Evolutionary conservation across 1,140 invertebrate genomes (phyloP).

Genomic region (Papilio glaucus): DNA sequence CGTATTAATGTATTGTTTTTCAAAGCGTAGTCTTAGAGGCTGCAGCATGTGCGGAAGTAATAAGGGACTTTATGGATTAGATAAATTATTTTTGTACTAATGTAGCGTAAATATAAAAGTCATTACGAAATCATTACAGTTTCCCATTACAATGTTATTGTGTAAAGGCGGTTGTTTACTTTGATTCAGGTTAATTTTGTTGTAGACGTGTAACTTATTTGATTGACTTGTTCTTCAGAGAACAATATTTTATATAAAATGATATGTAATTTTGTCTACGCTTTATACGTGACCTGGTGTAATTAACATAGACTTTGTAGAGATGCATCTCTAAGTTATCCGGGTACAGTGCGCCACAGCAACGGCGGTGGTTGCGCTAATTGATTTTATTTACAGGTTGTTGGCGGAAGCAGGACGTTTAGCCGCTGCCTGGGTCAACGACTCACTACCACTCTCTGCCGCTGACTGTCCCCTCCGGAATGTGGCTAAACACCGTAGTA

Average conservation of each 20-base stretch:
- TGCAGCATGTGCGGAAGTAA: constrained; percentile 1
- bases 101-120: too few relatives aligned
- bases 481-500: constrained; percentile 61
- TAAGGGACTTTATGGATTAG: neutral
- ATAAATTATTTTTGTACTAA: too few relatives aligned
- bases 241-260: too few relatives aligned
- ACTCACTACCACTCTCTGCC: constrained; percentile 56
- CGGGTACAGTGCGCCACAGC: constrained; percentile 34
- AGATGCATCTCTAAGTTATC: neutral
- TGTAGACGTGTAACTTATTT: too few relatives aligned
- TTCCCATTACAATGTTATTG: too few relatives aligned
- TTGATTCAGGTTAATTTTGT: too few relatives aligned
- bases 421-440: constrained; percentile 72
- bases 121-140: too few relatives aligned
- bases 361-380: constrained; percentile 59
- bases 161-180: too few relatives aligned
- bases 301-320: neutral
- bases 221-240: too few relatives aligned
- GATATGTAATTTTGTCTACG: too few relatives aligned
- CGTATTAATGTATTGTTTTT: constrained; percentile 63
- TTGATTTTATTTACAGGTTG: constrained; percentile 72
- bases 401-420: constrained; percentile 71
- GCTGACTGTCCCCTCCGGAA: constrained; percentile 63
- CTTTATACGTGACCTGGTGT: neutral
- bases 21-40: constrained; percentile 22